These are phyloP conservation scores for Halesus radiatus DNA, from an alignment of 1,140 invertebrate genomes.

Conservation along the genomic window DNA sequence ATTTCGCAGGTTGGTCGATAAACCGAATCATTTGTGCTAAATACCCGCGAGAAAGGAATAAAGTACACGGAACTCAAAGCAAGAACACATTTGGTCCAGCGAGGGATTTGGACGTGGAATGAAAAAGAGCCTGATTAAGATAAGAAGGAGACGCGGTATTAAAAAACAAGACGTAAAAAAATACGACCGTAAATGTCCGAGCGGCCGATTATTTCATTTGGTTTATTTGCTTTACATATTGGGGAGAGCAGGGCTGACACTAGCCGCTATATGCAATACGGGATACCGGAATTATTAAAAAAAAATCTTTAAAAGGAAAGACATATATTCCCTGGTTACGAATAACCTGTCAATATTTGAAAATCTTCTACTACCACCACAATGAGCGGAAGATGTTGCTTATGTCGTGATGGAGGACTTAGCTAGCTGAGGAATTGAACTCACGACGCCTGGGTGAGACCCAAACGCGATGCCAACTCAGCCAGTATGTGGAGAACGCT, in stretches of 20 bases:
- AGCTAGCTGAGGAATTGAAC: too few species aligned
- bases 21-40: constrained; percentile 17
- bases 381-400: too few species aligned
- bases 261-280: too few species aligned
- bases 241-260: constrained; percentile 11
- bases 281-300: too few species aligned
- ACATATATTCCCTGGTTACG: too few species aligned
- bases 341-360: too few species aligned
- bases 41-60: constrained; percentile 13
- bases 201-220: constrained; percentile 37
- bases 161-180: constrained; percentile 52
- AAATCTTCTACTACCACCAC: too few species aligned
- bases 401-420: too few species aligned
- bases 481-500: too few species aligned
- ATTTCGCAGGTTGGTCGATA: not conserved
- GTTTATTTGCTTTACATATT: constrained; percentile 42
- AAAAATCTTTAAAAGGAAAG: too few species aligned
- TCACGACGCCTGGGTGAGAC: too few species aligned
- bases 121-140: constrained; percentile 54
- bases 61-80: constrained; percentile 13
- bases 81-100: not conserved
- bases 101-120: not conserved
- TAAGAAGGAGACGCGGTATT: constrained; percentile 53
- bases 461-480: too few species aligned
- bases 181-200: constrained; percentile 46